Evolutionary conservation across 2,797 vertebrate species (phyloP).

Genomic region (Mormyrops boulengeri): DNA sequence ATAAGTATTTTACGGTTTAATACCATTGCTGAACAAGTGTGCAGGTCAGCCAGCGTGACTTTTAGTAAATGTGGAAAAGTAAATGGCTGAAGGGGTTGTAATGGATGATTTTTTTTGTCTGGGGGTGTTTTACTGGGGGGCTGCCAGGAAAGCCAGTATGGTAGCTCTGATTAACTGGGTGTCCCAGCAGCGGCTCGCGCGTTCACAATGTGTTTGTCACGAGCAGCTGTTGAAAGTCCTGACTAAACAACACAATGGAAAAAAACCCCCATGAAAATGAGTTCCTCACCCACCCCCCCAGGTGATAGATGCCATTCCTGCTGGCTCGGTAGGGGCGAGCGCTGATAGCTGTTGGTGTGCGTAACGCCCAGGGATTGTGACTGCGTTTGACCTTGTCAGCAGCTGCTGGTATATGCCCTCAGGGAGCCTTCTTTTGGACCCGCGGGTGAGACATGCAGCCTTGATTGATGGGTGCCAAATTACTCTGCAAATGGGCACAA

Average conservation of each 20-base stretch:
- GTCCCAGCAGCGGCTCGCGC: background rate
- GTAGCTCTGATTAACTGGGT: background rate
- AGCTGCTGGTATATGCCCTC: background rate
- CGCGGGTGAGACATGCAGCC: background rate
- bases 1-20: background rate
- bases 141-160: background rate
- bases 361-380: background rate
- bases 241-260: background rate
- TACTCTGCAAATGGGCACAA: conserved; percentile 1
- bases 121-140: background rate
- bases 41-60: background rate
- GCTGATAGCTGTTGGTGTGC: background rate
- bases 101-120: background rate
- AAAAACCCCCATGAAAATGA: background rate
- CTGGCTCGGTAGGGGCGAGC: background rate
- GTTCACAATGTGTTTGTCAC: background rate
- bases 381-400: background rate
- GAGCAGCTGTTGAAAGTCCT: background rate
- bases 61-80: background rate
- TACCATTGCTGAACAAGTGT: background rate
- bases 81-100: background rate
- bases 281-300: background rate
- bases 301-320: background rate
- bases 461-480: background rate
- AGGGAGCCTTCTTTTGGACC: background rate